A percentile compares a stretch with the other conserved stretches of the same genome.
phyloP scores from a whole-genome alignment of 2,888 invertebrate genomes.

The Acanthosoma haemorrhoidale region DNA sequence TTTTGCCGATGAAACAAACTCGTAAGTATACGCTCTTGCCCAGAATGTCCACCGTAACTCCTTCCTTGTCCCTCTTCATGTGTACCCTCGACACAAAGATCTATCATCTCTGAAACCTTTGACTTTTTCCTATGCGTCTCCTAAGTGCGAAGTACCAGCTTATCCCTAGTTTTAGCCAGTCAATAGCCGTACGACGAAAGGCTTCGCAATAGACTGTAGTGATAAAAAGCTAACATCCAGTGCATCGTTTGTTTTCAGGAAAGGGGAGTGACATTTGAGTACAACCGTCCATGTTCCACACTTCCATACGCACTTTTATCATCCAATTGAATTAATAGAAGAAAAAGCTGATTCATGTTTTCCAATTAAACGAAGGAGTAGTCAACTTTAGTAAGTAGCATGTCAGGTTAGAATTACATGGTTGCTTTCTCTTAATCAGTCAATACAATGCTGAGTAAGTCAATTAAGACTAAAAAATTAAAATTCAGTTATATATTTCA shows the following conservation, averaged over 20 bases:
- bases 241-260: neutral
- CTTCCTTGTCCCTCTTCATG: neutral
- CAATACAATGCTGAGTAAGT: neutral
- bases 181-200: too few species aligned
- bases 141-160: too few species aligned
- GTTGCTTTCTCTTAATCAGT: neutral
- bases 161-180: too few species aligned
- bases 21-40: neutral
- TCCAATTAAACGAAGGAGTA: neutral
- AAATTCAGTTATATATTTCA: too few species aligned
- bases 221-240: neutral
- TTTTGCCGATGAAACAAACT: neutral
- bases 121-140: neutral
- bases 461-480: neutral
- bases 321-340: neutral
- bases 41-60: neutral
- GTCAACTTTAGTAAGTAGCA: neutral
- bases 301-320: neutral
- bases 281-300: neutral
- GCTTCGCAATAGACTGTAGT: too few species aligned
- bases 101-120: neutral
- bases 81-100: neutral
- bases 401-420: neutral
- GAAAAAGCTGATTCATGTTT: neutral
- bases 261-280: conserved; percentile 1